Base-by-base conservation (phyloP, 1,140 invertebrate species). In the Aradophagus sp. region DNA sequence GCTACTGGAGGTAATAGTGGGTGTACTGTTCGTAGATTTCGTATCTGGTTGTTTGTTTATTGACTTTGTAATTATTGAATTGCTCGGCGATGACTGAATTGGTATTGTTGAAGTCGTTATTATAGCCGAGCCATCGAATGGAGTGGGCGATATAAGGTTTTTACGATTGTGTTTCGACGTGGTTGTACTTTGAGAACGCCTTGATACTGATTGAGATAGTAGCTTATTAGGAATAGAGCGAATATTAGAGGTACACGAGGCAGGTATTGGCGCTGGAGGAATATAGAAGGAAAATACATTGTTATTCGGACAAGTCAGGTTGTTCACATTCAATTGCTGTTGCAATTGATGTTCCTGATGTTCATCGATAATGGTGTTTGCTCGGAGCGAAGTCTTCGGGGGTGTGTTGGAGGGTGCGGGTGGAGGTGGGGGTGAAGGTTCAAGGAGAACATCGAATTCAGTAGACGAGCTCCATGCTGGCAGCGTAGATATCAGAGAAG, bases 221-320 rank as follows among this genome's bases (percentile, higher is more conserved):
- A 61, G 13, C 80, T 80, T 70, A 81, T 83, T 73, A 80, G 84
- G 76, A 72, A 76, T 79, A 83, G 83, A 42, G 80, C 82, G 69
- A 84, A 85, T 17, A 86, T 88, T 81, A 84, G 85, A 73, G 84
- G 84, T 70, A 17, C 80, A 75, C 34, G 85, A 79, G 73, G 86
- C 81, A 44, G 82, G 77, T 61, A 86, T 86, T 48, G 87, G 87
- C 11, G 86, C 84, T 62, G 88, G 87, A 58, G 88, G 88, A 12
- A 85, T 88, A 76, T 89, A 89, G 23, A 87, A 80, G 27, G 86
- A 84, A 80, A 89, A 89, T 61, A 84, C 85, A 80, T 88, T 87
- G 79, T 83, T 77, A 77, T 55, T 87, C 75, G 73, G 82, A 77
- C 67, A 78, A 61, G 80, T 58, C 42, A 81, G 23, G 53, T 82